Evolutionary conservation across 1,140 invertebrate species (phyloP).

Genomic region (Hermetia illucens): DNA sequence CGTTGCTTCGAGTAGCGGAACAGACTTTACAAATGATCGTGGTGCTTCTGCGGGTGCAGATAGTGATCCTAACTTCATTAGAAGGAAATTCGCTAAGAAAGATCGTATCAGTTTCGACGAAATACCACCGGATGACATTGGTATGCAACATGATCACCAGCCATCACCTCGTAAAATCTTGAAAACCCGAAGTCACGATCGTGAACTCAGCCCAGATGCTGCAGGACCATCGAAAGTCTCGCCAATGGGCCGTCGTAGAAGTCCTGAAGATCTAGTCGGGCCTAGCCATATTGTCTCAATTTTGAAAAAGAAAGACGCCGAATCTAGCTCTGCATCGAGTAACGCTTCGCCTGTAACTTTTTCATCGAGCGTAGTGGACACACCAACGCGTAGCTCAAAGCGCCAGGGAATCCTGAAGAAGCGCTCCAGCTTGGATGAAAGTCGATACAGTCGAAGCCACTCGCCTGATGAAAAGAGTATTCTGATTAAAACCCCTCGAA

Average conservation of each 20-base stretch:
- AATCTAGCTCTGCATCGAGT: constrained; percentile 36
- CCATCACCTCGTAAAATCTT: constrained; percentile 2
- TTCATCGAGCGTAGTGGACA: constrained; percentile 48
- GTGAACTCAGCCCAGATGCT: constrained; percentile 5
- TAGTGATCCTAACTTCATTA: too few species aligned
- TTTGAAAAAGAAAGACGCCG: constrained; percentile 56
- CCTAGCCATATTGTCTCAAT: constrained; percentile 51
- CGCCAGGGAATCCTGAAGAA: constrained; percentile 68
- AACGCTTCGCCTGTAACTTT: constrained; percentile 52
- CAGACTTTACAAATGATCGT: too few species aligned
- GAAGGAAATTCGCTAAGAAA: constrained; percentile 8
- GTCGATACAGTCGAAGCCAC: constrained; percentile 32
- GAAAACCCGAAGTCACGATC: constrained; percentile 9
- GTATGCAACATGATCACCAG: constrained; percentile 5
- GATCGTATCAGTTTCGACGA: constrained; percentile 9
- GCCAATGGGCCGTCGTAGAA: constrained; percentile 21
- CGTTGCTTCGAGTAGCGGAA: too few species aligned
- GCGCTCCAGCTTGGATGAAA: constrained; percentile 61
- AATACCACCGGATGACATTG: constrained; percentile 2
- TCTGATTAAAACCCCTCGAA: constrained; percentile 30
- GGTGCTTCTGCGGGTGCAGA: too few species aligned
- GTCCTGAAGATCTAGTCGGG: constrained; percentile 28
- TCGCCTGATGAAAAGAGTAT: constrained; percentile 29
- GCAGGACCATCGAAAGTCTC: constrained; percentile 15
- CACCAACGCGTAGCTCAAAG: constrained; percentile 35